These are phyloP conservation scores for Taxidea taxus DNA, from an alignment of 2,113 vertebrate genomes.

Conservation along the genomic window DNA sequence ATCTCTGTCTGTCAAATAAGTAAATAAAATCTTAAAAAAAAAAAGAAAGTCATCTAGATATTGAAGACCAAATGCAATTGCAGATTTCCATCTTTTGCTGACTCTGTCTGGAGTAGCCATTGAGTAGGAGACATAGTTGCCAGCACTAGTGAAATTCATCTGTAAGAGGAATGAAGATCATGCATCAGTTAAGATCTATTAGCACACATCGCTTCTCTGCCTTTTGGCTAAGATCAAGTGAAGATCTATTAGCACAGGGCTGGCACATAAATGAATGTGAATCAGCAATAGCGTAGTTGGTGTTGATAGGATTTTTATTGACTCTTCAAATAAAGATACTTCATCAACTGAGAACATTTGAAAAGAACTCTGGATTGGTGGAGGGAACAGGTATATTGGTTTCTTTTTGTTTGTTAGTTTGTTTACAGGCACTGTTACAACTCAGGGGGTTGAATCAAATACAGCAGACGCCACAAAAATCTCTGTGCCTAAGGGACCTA, in stretches of 20 bases:
- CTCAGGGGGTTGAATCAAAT: not conserved
- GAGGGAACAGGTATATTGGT: not conserved
- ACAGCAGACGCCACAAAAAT: not conserved
- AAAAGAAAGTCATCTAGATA: not conserved
- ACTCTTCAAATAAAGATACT: not conserved
- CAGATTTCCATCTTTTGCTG: constrained; percentile 4
- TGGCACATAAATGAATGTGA: not conserved
- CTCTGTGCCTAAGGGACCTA: not conserved
- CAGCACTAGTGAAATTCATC: not conserved
- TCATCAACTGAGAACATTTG: not conserved
- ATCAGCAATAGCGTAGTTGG: not conserved
- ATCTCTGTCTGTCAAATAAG: too few relatives aligned
- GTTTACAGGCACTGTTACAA: not conserved
- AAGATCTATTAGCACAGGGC: not conserved
- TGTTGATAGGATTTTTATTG: not conserved
- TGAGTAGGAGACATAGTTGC: not conserved
- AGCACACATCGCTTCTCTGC: too few relatives aligned
- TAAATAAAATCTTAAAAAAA: too few relatives aligned
- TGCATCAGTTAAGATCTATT: not conserved
- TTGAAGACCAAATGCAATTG: not conserved
- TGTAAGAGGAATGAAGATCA: not conserved
- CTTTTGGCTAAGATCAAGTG: not conserved
- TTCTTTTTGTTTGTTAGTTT: not conserved
- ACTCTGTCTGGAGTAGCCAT: not conserved
- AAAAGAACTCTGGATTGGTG: not conserved